Evolutionary conservation across 2,797 vertebrate species (phyloP), one percentile per base, ranked within the genome.

Genomic region (Catostomus latipinnis): DNA sequence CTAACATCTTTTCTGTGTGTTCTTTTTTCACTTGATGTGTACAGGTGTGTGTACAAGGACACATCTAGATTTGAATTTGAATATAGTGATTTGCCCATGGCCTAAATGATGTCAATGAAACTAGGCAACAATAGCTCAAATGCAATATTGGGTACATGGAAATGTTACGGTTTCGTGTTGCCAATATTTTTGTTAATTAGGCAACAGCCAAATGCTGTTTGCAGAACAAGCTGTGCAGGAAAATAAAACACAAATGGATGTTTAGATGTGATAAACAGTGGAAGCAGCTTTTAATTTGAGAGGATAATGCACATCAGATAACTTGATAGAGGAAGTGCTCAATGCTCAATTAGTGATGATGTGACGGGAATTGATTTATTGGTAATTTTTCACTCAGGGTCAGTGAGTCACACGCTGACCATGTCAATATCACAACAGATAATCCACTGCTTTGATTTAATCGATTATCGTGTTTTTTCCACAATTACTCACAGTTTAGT

Each of bases 11-110:
- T 81, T 56, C 60, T 22, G 60, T 54, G 50, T 63, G 68, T 50
- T 60, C 60, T 79, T 83, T 73, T 84, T 75, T 73, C 82, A 78
- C 81, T 87, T 85, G 81, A 86, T 86, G 86, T 76, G 82, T 62
- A 80, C 72, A 56, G 74, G 71, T 79, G 69, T 67, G 61, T 68
- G 71, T 73, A 77, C 46, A 54, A 71, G 68, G 56, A 73, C 71
- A 68, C 73, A 67, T 52, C 61, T 9, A 16, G 22, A 69, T 67
- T 77, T 69, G 49, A 63, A 54, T 76, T 34, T 74, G 71, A 82
- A 72, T 79, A 46, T 22, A 71, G 13, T 71, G 70, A 82, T 11
- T 71, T 12, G 12, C 16, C 46, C 6, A 54, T 8, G 60, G 43
- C 16, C 43, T 71, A 70, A 76, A 76, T 78, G 6, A 34, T 52